Evolutionary conservation across 2,888 invertebrate genomes (phyloP).

Genomic region (Adelognathus sp.): DNA sequence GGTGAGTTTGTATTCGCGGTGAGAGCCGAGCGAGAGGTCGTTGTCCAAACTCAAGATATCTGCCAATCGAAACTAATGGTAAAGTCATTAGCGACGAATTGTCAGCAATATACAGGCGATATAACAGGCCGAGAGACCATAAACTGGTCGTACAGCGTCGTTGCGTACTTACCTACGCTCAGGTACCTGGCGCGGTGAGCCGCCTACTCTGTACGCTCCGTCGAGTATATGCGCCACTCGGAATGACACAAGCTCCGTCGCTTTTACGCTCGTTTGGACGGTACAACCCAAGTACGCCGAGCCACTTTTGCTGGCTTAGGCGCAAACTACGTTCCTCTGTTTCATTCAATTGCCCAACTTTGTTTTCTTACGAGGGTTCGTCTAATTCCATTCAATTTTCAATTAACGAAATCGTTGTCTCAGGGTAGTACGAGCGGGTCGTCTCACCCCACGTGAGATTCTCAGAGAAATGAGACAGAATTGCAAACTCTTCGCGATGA

Average conservation of each 20-base stretch:
- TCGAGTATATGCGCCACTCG: conserved; percentile 30
- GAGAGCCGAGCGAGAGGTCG: background rate
- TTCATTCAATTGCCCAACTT: conserved; percentile 19
- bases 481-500: no score
- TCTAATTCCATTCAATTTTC: background rate
- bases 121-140: conserved; percentile 79
- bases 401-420: background rate
- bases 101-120: conserved; percentile 78
- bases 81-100: conserved; percentile 78
- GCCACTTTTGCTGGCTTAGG: conserved; percentile 44
- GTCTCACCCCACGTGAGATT: no score
- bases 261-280: conserved; percentile 46
- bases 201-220: conserved; percentile 44
- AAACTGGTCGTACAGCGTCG: conserved; percentile 77
- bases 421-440: no score
- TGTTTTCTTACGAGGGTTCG: no score
- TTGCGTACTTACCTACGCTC: conserved; percentile 65
- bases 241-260: background rate
- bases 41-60: conserved; percentile 1
- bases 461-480: no score
- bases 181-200: conserved; percentile 51
- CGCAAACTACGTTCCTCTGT: conserved; percentile 20
- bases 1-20: conserved; percentile 3
- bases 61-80: conserved; percentile 76
- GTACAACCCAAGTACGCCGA: conserved; percentile 34